Evolutionary conservation across 2,113 vertebrate species (phyloP), one percentile per base, ranked within the genome.

Genomic region (Blennius ocellaris): DNA sequence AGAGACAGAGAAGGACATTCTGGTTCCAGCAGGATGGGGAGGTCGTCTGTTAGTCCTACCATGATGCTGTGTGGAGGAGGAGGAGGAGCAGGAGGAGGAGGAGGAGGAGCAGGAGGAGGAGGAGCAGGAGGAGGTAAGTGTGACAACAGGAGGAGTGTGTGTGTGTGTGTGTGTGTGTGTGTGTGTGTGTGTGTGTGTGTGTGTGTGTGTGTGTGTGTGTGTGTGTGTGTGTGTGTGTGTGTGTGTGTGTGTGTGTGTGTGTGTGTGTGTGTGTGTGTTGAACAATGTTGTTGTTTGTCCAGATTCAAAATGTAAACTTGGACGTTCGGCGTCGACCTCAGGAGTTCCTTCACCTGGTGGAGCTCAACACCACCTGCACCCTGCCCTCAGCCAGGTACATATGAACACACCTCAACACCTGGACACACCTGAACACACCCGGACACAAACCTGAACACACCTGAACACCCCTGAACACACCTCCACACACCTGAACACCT

Each of bases 41-140:
- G 96, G 65, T 96, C 96, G 7, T 98, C 97, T 0, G 94, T 97
- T 82, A 99, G 97, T 70, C 97, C 97, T 43, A 97, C 97, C 51
- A 95, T 96, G 92, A 90, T 96, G 85, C 62, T 87, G 57, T 72
- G 61, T 1, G 84, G 87, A 88, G 96, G 96, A 81, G 92, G 93
- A 41, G 52, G 56, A 45, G 72, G 44, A 39, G 74, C 40, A 15
- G 83, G 68, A 68, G 83, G 80, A 75, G 56, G 65, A 67, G 59
- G 6, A 52, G 38, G 30, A 36, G 0, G 5, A 11, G 15, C 2
- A 30, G 21, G 21, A 30, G 21, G 21, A 30, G 21, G 21, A 30
- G 21, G 21, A 30, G 21, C 2, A 52, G 38, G 30, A 36, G 0
- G 5, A 11, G 15, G 16, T 36, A 16, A 52, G 21, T 10, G 7